Evolutionary conservation across 2,797 vertebrate species (phyloP).

Genomic region (Orestias chungarensis): DNA sequence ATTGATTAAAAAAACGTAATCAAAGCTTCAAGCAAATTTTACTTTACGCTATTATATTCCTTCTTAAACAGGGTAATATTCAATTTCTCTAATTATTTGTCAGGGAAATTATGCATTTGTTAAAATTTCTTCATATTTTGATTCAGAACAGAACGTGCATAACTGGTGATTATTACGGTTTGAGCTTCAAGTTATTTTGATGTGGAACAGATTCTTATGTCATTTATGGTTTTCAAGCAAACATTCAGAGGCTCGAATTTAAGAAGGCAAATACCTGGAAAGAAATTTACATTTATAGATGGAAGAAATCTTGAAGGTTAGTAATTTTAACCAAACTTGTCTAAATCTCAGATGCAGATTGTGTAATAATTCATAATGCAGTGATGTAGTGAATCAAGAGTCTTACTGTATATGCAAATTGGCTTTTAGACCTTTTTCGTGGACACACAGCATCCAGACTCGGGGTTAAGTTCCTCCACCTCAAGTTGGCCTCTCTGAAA

Average conservation of each 20-base stretch:
- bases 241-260: background rate
- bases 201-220: too few species aligned
- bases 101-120: background rate
- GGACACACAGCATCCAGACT: slow-evolving; percentile 14
- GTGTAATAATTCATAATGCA: slow-evolving; percentile 18
- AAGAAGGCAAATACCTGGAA: background rate
- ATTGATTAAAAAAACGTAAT: background rate
- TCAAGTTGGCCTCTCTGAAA: slow-evolving; percentile 44
- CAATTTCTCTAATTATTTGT: background rate
- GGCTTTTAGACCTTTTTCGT: background rate
- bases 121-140: background rate
- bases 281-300: too few species aligned
- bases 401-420: slow-evolving; percentile 9
- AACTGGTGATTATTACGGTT: too few species aligned
- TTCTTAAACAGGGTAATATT: background rate
- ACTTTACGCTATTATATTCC: too few species aligned
- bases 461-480: slow-evolving; percentile 17
- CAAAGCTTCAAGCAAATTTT: background rate
- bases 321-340: slow-evolving; percentile 15
- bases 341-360: slow-evolving; percentile 21
- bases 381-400: slow-evolving; percentile 22
- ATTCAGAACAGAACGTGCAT: background rate
- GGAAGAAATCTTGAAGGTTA: background rate
- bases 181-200: background rate
- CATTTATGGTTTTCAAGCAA: too few species aligned